Conservation (phyloP, 2,888 invertebrate species). For the Plagodis dolabraria region DNA sequence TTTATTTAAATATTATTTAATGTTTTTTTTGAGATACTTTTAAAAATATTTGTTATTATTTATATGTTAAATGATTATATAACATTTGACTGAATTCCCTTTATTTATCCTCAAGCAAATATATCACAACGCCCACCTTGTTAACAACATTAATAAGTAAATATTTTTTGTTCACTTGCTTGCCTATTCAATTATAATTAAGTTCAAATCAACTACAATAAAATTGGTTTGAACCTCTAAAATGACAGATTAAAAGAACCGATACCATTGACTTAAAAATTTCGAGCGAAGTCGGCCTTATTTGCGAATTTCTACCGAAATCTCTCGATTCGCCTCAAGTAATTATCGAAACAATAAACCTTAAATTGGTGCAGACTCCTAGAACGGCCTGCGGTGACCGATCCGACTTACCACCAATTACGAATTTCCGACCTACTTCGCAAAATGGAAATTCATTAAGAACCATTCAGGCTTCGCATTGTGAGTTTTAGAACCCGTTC, state of each 20-base stretch:
- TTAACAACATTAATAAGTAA: too few species aligned
- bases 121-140: too few species aligned
- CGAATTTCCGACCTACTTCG: constrained; percentile 72
- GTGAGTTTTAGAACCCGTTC: constrained; percentile 70
- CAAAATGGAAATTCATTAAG: constrained; percentile 80
- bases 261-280: constrained; percentile 45
- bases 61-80: too few species aligned
- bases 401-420: constrained; percentile 76
- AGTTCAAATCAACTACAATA: too few species aligned
- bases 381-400: constrained; percentile 68
- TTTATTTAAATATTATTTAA: too few species aligned
- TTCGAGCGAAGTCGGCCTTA: constrained; percentile 57
- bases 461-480: constrained; percentile 80
- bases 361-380: constrained; percentile 75
- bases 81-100: neutral
- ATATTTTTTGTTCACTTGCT: too few species aligned
- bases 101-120: too few species aligned
- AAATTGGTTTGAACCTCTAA: constrained; percentile 21
- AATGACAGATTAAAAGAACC: constrained; percentile 27
- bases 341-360: constrained; percentile 82
- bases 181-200: too few species aligned
- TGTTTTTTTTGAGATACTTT: too few species aligned
- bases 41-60: too few species aligned
- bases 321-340: constrained; percentile 70
- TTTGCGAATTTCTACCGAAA: constrained; percentile 49